Conservation (phyloP, 2,888 invertebrate genomes). For the Trissolcus japonicus region DNA sequence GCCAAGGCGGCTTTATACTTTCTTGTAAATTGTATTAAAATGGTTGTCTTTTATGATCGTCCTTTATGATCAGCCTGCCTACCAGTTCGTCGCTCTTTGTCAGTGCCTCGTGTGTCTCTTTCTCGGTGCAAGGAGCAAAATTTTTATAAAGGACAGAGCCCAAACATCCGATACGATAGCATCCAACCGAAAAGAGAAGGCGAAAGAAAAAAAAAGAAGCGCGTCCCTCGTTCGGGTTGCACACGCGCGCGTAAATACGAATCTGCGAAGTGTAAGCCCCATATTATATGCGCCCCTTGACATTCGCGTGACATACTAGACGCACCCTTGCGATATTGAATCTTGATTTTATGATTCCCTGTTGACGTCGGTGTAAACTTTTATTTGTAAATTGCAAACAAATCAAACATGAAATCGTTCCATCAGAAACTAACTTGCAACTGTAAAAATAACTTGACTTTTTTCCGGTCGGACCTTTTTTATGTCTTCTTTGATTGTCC, state of each 20-base stretch:
- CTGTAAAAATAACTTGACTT: no score
- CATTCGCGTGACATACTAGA: constrained; percentile 59
- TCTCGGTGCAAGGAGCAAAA: constrained; percentile 5
- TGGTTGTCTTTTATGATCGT: constrained; percentile 75
- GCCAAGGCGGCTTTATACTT: constrained; percentile 68
- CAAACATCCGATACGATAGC: constrained; percentile 25
- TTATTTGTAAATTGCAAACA: constrained; percentile 74
- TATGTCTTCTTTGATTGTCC: no score
- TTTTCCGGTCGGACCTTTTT: no score
- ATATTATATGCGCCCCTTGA: constrained; percentile 56
- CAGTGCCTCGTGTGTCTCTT: constrained; percentile 10
- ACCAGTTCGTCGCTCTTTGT: constrained; percentile 53
- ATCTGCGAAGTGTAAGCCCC: constrained; percentile 53
- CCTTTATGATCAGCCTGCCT: constrained; percentile 69
- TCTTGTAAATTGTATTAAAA: constrained; percentile 77
- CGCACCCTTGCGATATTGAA: constrained; percentile 70
- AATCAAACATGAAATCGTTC: constrained; percentile 65
- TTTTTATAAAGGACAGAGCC: constrained; percentile 43
- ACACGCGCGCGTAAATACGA: constrained; percentile 46
- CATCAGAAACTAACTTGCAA: no score
- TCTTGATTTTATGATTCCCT: constrained; percentile 73
- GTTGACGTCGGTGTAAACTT: constrained; percentile 72
- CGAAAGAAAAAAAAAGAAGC: constrained; percentile 22
- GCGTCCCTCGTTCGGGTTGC: constrained; percentile 22
- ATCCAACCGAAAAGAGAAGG: constrained; percentile 35